Evolutionary conservation across 2,113 vertebrate species (phyloP).

Genomic region (Pluvianellus socialis): DNA sequence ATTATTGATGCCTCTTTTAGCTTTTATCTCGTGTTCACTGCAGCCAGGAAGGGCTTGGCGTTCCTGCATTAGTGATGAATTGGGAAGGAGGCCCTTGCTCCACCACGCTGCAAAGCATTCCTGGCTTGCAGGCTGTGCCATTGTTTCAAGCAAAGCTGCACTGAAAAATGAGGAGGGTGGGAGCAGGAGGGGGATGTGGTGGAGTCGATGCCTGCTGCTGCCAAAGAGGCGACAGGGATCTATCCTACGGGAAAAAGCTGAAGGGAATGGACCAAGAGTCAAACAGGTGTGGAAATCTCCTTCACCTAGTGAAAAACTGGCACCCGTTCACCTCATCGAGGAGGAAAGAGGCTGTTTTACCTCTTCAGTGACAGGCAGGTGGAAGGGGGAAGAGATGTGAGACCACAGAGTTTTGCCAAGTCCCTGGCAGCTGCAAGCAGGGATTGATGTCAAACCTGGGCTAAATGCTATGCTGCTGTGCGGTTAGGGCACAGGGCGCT

Average conservation of each 20-base stretch:
- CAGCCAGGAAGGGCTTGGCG: constrained; percentile 30
- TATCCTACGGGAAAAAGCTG: fast-evolving
- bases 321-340: not conserved
- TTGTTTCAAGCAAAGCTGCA: not conserved
- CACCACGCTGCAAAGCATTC: not conserved
- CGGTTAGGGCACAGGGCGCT: not conserved
- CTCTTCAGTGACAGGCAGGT: not conserved
- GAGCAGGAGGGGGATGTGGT: not conserved
- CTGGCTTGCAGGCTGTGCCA: not conserved
- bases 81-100: constrained; percentile 34
- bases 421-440: not conserved
- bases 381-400: not conserved
- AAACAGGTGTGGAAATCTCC: not conserved
- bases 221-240: not conserved
- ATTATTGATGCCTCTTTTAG: constrained; percentile 73
- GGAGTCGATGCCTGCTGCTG: not conserved
- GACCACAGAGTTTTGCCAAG: not conserved
- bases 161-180: not conserved
- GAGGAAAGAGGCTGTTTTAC: not conserved
- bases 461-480: not conserved
- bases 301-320: not conserved
- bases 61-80: constrained; percentile 54
- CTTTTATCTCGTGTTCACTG: constrained; percentile 19
- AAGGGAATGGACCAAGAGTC: not conserved
- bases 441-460: not conserved